These are phyloP conservation scores for Chrosomus eos DNA, from an alignment of 2,797 vertebrate genomes.

Conservation along the genomic window DNA sequence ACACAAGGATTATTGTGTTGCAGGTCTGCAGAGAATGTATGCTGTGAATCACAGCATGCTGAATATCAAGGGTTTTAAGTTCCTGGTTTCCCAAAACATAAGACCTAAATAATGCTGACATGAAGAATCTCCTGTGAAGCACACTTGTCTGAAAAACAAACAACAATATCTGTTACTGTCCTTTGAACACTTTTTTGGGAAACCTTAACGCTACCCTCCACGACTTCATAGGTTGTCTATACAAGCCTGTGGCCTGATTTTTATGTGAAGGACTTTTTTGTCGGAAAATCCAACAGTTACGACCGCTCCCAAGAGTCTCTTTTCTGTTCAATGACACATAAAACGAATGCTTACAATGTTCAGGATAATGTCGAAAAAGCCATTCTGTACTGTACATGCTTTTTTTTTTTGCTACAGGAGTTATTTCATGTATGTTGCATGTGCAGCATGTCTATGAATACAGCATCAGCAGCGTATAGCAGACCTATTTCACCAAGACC, in stretches of 20 bases:
- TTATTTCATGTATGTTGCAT: no score
- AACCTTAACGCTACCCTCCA: background rate
- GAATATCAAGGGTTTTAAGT: conserved; percentile 38
- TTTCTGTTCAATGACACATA: background rate
- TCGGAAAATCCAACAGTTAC: background rate
- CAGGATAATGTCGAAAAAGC: background rate
- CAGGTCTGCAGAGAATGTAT: conserved; percentile 8
- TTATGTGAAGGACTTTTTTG: background rate
- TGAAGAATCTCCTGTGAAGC: conserved; percentile 13
- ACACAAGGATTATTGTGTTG: conserved; percentile 29
- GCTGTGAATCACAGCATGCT: conserved; percentile 14
- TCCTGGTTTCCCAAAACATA: conserved; percentile 37
- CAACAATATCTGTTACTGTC: background rate
- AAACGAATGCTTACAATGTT: background rate
- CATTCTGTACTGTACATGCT: background rate
- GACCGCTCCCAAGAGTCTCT: background rate
- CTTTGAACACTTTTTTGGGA: background rate
- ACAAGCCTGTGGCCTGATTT: background rate
- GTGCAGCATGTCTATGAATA: no score
- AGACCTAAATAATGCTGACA: background rate
- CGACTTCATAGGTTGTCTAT: background rate
- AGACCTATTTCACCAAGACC: no score
- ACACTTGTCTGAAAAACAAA: conserved; percentile 6
- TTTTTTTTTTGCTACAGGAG: no score
- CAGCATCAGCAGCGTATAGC: no score